Evolutionary conservation across 2,113 vertebrate genomes (phyloP).

Genomic region (Regulus satrapa): DNA sequence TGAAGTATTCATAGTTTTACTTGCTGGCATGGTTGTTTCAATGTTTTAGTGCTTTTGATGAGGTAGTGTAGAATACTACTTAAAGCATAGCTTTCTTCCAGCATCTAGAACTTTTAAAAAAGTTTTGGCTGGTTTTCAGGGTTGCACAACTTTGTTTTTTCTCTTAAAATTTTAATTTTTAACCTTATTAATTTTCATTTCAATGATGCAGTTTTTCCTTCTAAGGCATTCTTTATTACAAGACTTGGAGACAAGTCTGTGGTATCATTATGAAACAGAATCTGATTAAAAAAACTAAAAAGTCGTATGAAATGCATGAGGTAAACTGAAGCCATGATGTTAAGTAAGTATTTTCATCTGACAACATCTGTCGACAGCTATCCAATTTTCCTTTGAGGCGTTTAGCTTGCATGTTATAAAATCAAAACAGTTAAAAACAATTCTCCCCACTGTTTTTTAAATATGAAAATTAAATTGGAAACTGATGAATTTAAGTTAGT

Average conservation of each 20-base stretch:
- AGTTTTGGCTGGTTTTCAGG: background rate
- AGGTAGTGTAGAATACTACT: background rate
- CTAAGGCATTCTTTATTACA: background rate
- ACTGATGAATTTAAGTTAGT: background rate
- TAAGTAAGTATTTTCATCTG: conserved; percentile 2
- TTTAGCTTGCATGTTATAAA: background rate
- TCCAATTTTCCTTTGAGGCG: background rate
- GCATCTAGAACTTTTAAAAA: background rate
- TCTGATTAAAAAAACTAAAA: background rate
- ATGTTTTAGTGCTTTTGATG: background rate
- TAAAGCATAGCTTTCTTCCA: background rate
- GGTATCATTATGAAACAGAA: background rate
- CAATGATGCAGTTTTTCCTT: background rate
- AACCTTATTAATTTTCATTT: background rate
- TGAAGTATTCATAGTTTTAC: background rate
- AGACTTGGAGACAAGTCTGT: background rate
- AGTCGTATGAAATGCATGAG: background rate
- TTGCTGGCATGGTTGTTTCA: background rate
- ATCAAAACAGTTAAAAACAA: background rate
- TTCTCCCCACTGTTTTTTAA: background rate
- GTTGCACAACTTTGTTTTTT: background rate
- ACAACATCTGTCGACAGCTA: background rate
- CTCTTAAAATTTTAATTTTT: background rate
- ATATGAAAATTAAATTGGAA: background rate
- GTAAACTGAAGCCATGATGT: background rate